phyloP scores from a whole-genome alignment of 2,797 vertebrate species.

The Thunnus albacares region DNA sequence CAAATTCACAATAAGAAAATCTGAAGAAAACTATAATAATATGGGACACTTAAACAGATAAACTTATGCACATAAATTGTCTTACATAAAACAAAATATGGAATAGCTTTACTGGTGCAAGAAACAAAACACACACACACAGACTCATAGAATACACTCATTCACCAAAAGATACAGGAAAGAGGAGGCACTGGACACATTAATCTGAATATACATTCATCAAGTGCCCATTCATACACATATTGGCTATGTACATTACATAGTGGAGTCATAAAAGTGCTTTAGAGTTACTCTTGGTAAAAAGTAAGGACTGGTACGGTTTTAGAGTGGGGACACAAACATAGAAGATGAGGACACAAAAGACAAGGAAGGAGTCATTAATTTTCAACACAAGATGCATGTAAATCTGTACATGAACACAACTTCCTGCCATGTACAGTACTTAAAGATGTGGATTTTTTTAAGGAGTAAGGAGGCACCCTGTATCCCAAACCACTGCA shows the following conservation, averaged over 20 bases:
- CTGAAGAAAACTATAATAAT: not conserved
- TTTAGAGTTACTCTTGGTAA: slow-evolving; percentile 20
- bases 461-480: not conserved
- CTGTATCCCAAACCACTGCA: not conserved
- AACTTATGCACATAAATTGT: not conserved
- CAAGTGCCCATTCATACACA: slow-evolving; percentile 35
- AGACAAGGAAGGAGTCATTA: slow-evolving; percentile 1
- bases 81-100: slow-evolving; percentile 6
- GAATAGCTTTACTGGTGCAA: slow-evolving; percentile 3
- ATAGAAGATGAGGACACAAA: not conserved
- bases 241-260: slow-evolving; percentile 32
- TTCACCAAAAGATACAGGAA: slow-evolving; percentile 17
- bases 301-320: slow-evolving; percentile 3
- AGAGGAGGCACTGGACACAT: slow-evolving; percentile 60
- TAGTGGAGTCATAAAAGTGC: slow-evolving; percentile 57
- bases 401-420: not conserved
- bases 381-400: not conserved
- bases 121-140: slow-evolving; percentile 10
- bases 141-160: not conserved
- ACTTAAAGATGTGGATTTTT: not conserved
- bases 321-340: not conserved
- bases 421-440: not conserved
- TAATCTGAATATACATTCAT: slow-evolving; percentile 66
- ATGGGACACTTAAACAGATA: not conserved
- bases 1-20: slow-evolving; percentile 49